Evolutionary conservation across 2,888 invertebrate genomes (phyloP).

Genomic region (Lissocephala sabroskyi): DNA sequence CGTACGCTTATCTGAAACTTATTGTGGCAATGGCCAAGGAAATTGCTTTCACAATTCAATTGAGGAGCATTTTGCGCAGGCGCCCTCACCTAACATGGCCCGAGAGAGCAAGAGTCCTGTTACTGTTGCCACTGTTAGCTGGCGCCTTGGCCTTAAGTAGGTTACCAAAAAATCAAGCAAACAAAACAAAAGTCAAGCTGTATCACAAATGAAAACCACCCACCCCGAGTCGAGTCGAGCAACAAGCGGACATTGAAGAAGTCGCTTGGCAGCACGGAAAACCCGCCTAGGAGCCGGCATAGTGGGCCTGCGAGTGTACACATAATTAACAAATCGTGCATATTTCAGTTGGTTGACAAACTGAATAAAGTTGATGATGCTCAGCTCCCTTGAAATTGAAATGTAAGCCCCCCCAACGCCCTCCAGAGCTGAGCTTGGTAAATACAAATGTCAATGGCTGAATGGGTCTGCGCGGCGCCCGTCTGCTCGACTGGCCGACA

Average conservation of each 20-base stretch:
- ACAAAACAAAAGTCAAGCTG: constrained; percentile 57
- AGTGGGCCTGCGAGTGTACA: constrained; percentile 22
- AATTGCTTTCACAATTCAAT: constrained; percentile 49
- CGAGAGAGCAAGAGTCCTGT: constrained; percentile 13
- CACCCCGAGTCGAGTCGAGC: no score
- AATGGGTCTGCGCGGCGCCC: no score
- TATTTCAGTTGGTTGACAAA: constrained; percentile 5
- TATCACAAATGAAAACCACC: constrained; percentile 31
- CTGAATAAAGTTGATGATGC: not conserved
- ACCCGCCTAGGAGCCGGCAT: constrained; percentile 30
- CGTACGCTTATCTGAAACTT: constrained; percentile 52
- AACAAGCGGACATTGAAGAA: constrained; percentile 36
- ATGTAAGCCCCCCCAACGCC: no score
- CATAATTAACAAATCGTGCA: constrained; percentile 45
- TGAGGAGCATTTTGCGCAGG: constrained; percentile 36
- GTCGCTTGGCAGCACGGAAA: constrained; percentile 19
- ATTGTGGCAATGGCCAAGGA: constrained; percentile 40
- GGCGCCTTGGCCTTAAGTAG: constrained; percentile 7
- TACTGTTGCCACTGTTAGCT: constrained; percentile 1
- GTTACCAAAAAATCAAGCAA: constrained; percentile 52
- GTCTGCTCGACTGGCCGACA: no score
- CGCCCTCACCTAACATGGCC: constrained; percentile 25
- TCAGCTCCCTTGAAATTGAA: no score
- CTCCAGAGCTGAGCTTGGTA: no score
- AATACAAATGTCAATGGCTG: no score